Base-by-base conservation (phyloP, 2,797 vertebrate species). In the Agapornis canus region DNA sequence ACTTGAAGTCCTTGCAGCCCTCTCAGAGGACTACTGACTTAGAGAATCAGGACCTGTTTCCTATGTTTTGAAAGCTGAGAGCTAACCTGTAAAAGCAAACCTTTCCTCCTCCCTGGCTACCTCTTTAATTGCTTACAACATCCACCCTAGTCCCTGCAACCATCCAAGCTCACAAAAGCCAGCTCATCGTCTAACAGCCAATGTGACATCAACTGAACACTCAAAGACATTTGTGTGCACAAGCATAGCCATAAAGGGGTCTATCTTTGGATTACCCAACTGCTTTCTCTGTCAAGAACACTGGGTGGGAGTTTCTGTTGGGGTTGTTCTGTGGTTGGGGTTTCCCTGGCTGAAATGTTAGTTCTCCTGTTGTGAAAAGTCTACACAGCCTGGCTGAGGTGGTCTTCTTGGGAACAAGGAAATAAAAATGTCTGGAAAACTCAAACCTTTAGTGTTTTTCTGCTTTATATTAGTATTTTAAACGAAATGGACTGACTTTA, bases 241-340 rank as follows among this genome's bases (percentile, higher is more conserved):
- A n/a, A 7, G 23, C 19, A 51, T 11, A 54, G 12, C 49, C 5
- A 40, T 5, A 22, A 37, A 57, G 59, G 2, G 11, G 11, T 29
- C 5, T 51, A 1, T 27, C 17, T 77, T n/a, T 51, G 9, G 19
- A 66, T 68, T 64, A 78, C 10, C 18, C 48, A 84, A 47, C 15
- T 47, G 32, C 37, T 81, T 27, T 59, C 37, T 42, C 25, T n/a
- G 17, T 22, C 18, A 68, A 56, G 45, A 87, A 68, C 7, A 52
- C 0, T 6, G 5, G 32, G 6, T 11, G 35, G 3, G 3, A 16
- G 32, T 5, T 22, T 52, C 29, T 40, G 39, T 3, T 40, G 3
- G 3, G 5, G 9, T 10, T 79, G 10, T 6, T 45, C 35, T 11
- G 8, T 8, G 2, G 3, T 25, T 57, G 14, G 22, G 35, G 21